Conservation (phyloP, 2,113 vertebrate genomes). For the Anguilla rostrata region DNA sequence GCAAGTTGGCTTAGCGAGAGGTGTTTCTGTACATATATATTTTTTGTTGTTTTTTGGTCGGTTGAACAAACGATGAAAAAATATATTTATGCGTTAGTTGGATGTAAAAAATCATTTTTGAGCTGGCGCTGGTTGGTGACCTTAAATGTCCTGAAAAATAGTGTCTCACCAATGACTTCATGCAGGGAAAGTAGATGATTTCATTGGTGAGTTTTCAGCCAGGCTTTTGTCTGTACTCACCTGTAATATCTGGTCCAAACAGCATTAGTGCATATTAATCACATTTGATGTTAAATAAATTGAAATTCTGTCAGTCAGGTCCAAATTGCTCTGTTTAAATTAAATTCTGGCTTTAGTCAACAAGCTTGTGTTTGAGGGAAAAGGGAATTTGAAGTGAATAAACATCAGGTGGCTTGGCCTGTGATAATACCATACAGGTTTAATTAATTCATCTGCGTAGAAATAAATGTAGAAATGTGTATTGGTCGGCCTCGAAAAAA, state of each 20-base stretch:
- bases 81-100: not conserved
- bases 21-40: not conserved
- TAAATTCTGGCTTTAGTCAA: too few relatives aligned
- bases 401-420: too few relatives aligned
- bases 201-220: conserved; percentile 2
- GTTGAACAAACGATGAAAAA: not conserved
- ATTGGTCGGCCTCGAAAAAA: too few relatives aligned
- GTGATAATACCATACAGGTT: too few relatives aligned
- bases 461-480: too few relatives aligned
- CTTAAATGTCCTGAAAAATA: not conserved
- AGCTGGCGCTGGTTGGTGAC: not conserved
- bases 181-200: not conserved
- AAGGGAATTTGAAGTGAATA: too few relatives aligned
- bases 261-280: not conserved
- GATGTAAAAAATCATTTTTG: not conserved
- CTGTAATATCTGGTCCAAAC: not conserved
- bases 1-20: conserved; percentile 16
- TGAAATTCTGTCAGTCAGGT: too few relatives aligned
- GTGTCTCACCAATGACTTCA: not conserved
- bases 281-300: not conserved
- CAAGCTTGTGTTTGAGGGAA: too few relatives aligned
- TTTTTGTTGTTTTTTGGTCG: not conserved
- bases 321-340: too few relatives aligned
- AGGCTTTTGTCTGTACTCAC: not conserved
- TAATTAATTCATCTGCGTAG: too few relatives aligned